Base-by-base conservation (phyloP, 2,797 vertebrate species). In the Hippocampus kuda region DNA sequence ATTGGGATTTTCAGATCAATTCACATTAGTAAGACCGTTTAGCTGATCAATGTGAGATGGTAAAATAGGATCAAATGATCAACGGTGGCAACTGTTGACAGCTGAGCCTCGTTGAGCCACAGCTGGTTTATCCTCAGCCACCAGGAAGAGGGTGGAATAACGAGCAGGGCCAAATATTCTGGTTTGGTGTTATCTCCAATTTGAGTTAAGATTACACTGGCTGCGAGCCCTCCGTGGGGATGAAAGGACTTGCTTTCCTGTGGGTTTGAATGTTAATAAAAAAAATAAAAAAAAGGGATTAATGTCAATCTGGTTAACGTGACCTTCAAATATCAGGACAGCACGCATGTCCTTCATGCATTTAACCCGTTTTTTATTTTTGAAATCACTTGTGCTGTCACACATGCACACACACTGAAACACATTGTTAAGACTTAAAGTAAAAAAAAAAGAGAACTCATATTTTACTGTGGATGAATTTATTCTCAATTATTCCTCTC, bases 401-500 rank as follows among this genome's bases (percentile, higher is more conserved):
- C 11, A 66, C 44, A 26, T 6, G 60, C 44, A 38, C 34, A 38
- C 34, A 26, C 22, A 62, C 15, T 56, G 8, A 63, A 22, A 22
- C 5, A 27, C 38, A 46, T 27, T 70, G 9, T 54, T 18, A 16
- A 27, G 61, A 61, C 3, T 42, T 4, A 6, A 60, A n/a, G 2
- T 51, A 41, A 41, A 78, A 51, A 30, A 30, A 30, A 70, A 75
- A 77, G 12, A 48, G 67, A 56, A 74, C 26, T 24, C 5, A 0
- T 12, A 1, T 15, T 44, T 67, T 44, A 57, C 22, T 72, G 75
- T 48, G 57, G 75, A 77, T 76, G 67, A 73, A 79, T 89, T 89
- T 89, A 89, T 88, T 81, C 68, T 70, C 75, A 56, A 54, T 77
- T 44, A 77, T 65, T 78, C 81, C 67, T 79, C 77, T 77, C 83